Conservation (phyloP, 2,888 invertebrate genomes). For the Meiosimyza platycephala region DNA sequence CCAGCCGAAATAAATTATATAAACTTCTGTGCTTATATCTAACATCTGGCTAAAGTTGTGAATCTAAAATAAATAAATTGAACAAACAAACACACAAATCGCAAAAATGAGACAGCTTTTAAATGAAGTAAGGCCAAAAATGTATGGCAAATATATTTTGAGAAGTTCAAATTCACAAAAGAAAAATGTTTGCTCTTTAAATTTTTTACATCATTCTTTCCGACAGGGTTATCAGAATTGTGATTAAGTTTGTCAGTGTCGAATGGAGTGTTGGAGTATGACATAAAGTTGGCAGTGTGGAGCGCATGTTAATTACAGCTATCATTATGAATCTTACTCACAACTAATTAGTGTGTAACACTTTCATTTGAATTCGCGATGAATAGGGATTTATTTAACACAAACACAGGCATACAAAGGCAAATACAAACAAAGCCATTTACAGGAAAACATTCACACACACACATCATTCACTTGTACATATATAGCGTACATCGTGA, state of each 20-base stretch:
- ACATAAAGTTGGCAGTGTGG: constrained; percentile 32
- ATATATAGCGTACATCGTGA: too few species aligned
- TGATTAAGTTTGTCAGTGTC: not conserved
- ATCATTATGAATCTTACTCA: constrained; percentile 43
- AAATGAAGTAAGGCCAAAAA: too few species aligned
- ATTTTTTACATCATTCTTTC: not conserved
- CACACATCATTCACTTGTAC: too few species aligned
- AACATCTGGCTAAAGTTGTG: too few species aligned
- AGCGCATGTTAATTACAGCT: constrained; percentile 47
- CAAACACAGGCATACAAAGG: constrained; percentile 15
- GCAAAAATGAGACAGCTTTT: too few species aligned
- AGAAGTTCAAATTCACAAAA: too few species aligned
- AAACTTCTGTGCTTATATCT: too few species aligned
- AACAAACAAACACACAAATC: too few species aligned
- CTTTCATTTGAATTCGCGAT: constrained; percentile 42
- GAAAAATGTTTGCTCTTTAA: too few species aligned
- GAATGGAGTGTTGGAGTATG: not conserved
- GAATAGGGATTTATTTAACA: constrained; percentile 43
- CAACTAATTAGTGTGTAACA: constrained; percentile 46
- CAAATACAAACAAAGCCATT: constrained; percentile 13
- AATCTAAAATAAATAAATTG: too few species aligned
- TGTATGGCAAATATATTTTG: too few species aligned
- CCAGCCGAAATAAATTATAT: too few species aligned
- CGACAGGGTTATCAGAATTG: not conserved
- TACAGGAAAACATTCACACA: not conserved